Percentiles rank a stretch among this genome's conserved stretches.
phyloP scores from a whole-genome alignment of 2,113 vertebrate genomes.

The Trogon surrucura region DNA sequence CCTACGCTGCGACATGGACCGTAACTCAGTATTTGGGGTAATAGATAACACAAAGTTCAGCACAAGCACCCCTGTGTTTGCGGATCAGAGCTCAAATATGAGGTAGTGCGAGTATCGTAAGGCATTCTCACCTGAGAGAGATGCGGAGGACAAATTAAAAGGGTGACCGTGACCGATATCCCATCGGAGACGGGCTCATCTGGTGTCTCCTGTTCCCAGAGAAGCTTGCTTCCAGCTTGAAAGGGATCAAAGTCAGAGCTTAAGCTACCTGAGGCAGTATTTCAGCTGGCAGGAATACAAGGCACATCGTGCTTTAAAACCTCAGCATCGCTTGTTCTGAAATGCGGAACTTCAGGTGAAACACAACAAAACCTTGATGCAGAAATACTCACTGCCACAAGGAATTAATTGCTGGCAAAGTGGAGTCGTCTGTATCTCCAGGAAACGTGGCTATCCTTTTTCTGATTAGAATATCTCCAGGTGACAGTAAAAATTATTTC shows the following conservation, averaged over 20 bases:
- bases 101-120: not conserved
- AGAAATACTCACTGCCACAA: conserved; percentile 6
- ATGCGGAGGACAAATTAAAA: not conserved
- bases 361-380: not conserved
- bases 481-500: not conserved
- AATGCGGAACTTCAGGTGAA: not conserved
- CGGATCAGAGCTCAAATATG: not conserved
- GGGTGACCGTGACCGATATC: too few relatives aligned
- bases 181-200: not conserved
- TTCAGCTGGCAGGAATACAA: not conserved
- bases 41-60: not conserved
- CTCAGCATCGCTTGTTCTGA: not conserved
- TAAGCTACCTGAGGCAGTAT: not conserved
- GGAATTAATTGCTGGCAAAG: not conserved
- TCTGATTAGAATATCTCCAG: not conserved
- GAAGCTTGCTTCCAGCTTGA: not conserved
- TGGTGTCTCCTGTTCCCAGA: not conserved
- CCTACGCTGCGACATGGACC: fast-evolving
- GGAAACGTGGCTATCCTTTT: not conserved
- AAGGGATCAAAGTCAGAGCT: not conserved
- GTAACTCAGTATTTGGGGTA: fast-evolving
- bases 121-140: fast-evolving
- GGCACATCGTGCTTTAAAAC: not conserved
- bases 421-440: not conserved
- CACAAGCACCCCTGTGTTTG: not conserved